Base-by-base conservation (phyloP, 2,113 vertebrate genomes). In the Xenopus borealis region DNA sequence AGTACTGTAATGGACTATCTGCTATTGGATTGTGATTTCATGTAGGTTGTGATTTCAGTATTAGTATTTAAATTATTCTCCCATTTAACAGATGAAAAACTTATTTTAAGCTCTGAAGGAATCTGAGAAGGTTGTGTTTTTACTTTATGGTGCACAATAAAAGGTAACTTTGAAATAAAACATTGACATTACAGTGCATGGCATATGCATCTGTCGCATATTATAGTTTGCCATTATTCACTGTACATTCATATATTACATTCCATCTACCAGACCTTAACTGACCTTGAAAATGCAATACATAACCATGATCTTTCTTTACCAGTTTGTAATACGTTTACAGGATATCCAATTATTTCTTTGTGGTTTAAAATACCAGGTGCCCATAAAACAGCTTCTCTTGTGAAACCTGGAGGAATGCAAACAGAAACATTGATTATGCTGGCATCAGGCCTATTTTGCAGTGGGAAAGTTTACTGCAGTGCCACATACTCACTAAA, bases 321-420 rank as follows among this genome's bases (percentile, higher is more conserved):
- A 67, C 62, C 44, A 16, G 30, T 52, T 61, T 40, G 52, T 75
- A 61, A 59, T 61, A 50, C 40, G 40, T 57, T 75, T 23, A 75
- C 17, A 61, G 44, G 55, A 17, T 20, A 55, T 18, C 55, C 64
- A 67, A 75, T 75, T 67, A 75, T 75, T 58, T 75, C 20, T 61
- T 44, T 67, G 72, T 75, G 64, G 63, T 75, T 61, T 75, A 67
- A 67, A 75, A 61, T 67, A 18, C 20, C 53, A 67, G 64, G 53
- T 68, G 18, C 59, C 55, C 18, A 30, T 58, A 59, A 62, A 57
- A 73, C 53, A 66, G 50, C 62, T 45, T 66, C 33, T 58, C 17
- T 33, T 67, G 65, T 61, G 44, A 65, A 75, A 75, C 61, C 61
- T 13, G 72, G 61, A 68, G 46, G 44, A 75, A 68, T 58, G 63